These are phyloP conservation scores for Sebastes diaconus DNA, from an alignment of 2,797 vertebrate species.

Conservation along the genomic window DNA sequence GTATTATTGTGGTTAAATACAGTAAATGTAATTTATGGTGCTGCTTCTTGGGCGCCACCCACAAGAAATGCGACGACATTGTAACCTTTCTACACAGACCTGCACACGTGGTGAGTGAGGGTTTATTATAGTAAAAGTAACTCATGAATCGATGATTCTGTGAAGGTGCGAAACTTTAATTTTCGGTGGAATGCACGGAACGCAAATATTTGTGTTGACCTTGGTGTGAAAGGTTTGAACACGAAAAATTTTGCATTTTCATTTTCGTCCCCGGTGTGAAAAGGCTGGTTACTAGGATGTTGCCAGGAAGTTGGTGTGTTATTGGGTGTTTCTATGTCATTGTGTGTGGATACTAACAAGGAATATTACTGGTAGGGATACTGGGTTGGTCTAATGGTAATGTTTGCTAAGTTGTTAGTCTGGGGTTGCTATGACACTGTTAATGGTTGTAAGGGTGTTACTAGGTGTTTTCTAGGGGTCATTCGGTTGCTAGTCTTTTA, in stretches of 20 bases:
- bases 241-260: no score
- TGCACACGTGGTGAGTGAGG: neutral
- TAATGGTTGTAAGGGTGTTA: neutral
- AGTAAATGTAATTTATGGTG: no score
- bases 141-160: no score
- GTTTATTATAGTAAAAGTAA: no score
- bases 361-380: neutral
- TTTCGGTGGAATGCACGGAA: no score
- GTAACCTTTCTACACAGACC: neutral
- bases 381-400: neutral
- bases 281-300: neutral
- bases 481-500: neutral
- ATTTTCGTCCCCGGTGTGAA: no score
- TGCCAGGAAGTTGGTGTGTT: neutral
- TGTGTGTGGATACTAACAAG: neutral
- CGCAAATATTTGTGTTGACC: no score
- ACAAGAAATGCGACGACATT: neutral
- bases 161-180: no score
- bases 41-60: neutral
- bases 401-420: neutral
- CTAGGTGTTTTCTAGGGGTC: neutral
- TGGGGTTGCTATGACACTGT: neutral
- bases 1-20: no score
- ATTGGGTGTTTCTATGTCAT: neutral
- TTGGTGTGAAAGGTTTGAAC: no score